Evolutionary conservation across 2,797 vertebrate genomes (phyloP).

Genomic region (Phyllotis vaccarum): DNA sequence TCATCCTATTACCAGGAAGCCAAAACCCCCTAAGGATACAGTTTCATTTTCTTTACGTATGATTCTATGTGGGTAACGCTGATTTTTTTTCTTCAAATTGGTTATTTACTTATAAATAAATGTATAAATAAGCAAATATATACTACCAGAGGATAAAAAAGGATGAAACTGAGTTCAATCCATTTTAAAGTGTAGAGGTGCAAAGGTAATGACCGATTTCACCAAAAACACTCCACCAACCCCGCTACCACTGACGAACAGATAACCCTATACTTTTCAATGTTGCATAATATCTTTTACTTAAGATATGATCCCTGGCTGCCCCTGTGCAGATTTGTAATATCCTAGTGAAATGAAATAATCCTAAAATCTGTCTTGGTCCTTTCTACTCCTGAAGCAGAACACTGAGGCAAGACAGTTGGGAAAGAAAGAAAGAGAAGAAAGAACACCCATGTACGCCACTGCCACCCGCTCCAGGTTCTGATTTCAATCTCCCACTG

Average conservation of each 20-base stretch:
- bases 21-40: neutral
- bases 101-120: neutral
- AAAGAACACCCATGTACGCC: neutral
- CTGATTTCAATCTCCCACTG: neutral
- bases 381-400: neutral
- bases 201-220: constrained; percentile 2
- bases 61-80: neutral
- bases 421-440: neutral
- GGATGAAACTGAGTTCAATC: neutral
- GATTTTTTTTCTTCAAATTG: neutral
- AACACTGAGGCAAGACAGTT: neutral
- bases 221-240: constrained; percentile 20
- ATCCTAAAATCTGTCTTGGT: neutral
- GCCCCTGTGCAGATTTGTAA: neutral
- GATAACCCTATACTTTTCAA: constrained; percentile 1
- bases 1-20: neutral
- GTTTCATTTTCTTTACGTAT: neutral
- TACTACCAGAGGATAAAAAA: neutral
- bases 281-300: neutral
- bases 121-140: neutral
- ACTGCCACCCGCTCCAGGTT: neutral
- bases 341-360: neutral
- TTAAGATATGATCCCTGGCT: neutral
- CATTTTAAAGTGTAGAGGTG: constrained; percentile 4
- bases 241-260: neutral